Evolutionary conservation across 2,113 vertebrate genomes (phyloP).

Genomic region (Sigmodon hispidus): DNA sequence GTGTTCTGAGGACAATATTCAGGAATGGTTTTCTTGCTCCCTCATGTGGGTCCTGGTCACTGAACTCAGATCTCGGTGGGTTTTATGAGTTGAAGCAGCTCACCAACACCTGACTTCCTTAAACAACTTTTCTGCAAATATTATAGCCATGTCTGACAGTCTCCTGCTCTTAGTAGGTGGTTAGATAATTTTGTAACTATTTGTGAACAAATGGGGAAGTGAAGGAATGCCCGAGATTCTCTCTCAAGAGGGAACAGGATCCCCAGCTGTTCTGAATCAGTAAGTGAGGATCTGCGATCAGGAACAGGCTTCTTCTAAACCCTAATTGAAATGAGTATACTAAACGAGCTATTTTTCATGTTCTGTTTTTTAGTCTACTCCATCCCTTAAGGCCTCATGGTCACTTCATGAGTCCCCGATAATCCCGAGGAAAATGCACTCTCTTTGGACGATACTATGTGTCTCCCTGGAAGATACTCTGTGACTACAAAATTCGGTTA

Average conservation of each 20-base stretch:
- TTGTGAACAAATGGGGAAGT: not conserved
- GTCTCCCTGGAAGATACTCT: not conserved
- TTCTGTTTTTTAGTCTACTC: not conserved
- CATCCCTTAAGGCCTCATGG: not conserved
- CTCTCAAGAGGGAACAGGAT: not conserved
- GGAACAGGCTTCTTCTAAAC: not conserved
- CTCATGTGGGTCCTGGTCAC: not conserved
- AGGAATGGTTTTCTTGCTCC: not conserved
- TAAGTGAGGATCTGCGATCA: not conserved
- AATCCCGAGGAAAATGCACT: not conserved
- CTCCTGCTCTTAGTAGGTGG: not conserved
- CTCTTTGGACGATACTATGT: not conserved
- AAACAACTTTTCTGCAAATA: slow-evolving; percentile 25
- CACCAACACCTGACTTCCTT: not conserved
- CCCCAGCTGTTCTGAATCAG: not conserved
- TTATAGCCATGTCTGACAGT: not conserved
- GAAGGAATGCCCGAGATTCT: not conserved
- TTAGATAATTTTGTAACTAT: not conserved
- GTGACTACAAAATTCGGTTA: not conserved
- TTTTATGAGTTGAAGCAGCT: not conserved
- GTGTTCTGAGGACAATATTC: not conserved
- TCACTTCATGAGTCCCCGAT: not conserved
- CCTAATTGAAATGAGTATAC: slow-evolving; percentile 15
- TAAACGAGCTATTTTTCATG: not conserved
- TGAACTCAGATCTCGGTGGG: not conserved